Conservation (phyloP, 2,888 invertebrate genomes). For the Diarsia rubi region DNA sequence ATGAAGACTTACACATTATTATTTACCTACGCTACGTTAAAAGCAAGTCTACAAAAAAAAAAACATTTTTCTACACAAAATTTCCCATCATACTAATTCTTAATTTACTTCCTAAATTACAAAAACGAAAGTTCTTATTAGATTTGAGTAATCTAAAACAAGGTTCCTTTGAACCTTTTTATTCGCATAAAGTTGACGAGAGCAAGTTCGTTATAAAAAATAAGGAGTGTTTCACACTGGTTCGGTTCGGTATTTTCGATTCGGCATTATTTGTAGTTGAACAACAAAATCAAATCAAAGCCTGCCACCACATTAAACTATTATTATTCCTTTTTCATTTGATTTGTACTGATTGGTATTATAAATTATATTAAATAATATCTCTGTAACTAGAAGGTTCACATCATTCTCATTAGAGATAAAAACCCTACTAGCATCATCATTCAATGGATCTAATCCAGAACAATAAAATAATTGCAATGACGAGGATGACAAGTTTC, state of each 20-base stretch:
- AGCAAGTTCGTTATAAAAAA: constrained; percentile 41
- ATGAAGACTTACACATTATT: background rate
- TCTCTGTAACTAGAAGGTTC: too few relatives aligned
- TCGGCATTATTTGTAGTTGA: background rate
- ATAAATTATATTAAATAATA: too few relatives aligned
- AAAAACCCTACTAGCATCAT: too few relatives aligned
- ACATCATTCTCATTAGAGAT: too few relatives aligned
- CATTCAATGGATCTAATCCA: too few relatives aligned
- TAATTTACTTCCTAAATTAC: constrained; percentile 46
- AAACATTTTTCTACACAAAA: constrained; percentile 15
- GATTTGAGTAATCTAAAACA: constrained; percentile 39
- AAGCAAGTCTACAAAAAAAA: background rate
- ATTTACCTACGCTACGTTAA: background rate
- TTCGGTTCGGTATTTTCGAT: background rate
- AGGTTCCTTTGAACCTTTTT: constrained; percentile 46
- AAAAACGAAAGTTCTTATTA: constrained; percentile 50
- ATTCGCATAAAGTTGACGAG: constrained; percentile 14
- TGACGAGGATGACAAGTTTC: too few relatives aligned
- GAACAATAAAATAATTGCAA: too few relatives aligned
- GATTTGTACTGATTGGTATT: background rate
- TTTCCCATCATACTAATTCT: constrained; percentile 27
- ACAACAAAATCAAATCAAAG: background rate
- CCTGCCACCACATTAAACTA: background rate
- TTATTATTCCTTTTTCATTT: background rate
- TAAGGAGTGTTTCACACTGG: background rate